A percentile compares a stretch with the other conserved stretches of the same genome.
Evolutionary conservation across 2,888 invertebrate genomes (phyloP).

Genomic region (Spodoptera littoralis): DNA sequence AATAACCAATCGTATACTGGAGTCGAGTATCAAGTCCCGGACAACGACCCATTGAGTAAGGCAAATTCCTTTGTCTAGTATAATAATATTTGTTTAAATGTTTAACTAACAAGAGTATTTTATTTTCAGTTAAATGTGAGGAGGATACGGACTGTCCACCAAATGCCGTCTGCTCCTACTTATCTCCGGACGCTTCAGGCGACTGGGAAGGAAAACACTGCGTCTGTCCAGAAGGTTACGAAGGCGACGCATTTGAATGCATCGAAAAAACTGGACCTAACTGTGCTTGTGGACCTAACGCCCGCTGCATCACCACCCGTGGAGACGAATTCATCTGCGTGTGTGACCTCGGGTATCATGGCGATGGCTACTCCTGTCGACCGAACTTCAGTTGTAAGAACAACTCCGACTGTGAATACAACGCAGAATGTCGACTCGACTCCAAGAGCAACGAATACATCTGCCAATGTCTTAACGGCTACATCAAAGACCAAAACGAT

Average conservation of each 20-base stretch:
- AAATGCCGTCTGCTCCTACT: conserved; percentile 93
- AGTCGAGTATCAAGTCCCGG: conserved; percentile 37
- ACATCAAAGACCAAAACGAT: conserved; percentile 90
- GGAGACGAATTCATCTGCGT: conserved; percentile 91
- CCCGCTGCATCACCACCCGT: conserved; percentile 92
- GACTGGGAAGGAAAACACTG: conserved; percentile 85
- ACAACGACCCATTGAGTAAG: conserved; percentile 72
- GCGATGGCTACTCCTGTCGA: conserved; percentile 94
- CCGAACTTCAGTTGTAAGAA: conserved; percentile 91
- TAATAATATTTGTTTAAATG: neutral
- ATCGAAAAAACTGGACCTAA: conserved; percentile 79
- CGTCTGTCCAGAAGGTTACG: conserved; percentile 94
- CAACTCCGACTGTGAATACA: conserved; percentile 91
- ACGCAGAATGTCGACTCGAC: conserved; percentile 92
- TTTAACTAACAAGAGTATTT: conserved; percentile 28
- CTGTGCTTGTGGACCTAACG: conserved; percentile 92
- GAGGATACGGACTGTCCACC: conserved; percentile 94
- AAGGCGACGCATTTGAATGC: conserved; percentile 95
- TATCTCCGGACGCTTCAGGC: conserved; percentile 72
- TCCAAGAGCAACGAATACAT: conserved; percentile 89
- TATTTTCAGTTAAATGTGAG: conserved; percentile 91
- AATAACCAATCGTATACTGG: conserved; percentile 29
- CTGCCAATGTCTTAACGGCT: conserved; percentile 94
- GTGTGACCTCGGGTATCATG: conserved; percentile 94
- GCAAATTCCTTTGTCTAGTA: conserved; percentile 1